Conservation (phyloP, 2,888 invertebrate genomes). For the Eupithecia centaureata region DNA sequence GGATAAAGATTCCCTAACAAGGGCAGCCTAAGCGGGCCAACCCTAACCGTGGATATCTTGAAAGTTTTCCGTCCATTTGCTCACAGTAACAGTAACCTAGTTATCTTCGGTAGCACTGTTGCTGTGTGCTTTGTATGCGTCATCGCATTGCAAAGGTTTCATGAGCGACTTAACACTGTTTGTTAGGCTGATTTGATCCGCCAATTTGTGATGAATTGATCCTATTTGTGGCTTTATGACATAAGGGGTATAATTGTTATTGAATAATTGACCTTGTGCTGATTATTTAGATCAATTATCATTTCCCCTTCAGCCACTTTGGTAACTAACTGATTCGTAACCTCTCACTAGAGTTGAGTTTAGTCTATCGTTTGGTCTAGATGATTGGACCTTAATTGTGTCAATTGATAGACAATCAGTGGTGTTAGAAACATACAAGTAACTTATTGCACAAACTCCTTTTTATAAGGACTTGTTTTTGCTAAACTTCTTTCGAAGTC, state of each 20-base stretch:
- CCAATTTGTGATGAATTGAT: not conserved
- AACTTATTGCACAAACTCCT: too few relatives aligned
- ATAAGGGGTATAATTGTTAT: not conserved
- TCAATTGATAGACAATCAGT: too few relatives aligned
- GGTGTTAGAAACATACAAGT: too few relatives aligned
- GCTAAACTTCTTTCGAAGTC: too few relatives aligned
- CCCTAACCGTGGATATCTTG: not conserved
- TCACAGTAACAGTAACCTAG: slow-evolving; percentile 14
- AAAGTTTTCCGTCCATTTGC: slow-evolving; percentile 2
- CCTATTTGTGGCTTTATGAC: not conserved
- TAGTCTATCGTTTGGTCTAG: too few relatives aligned
- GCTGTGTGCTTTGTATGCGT: slow-evolving; percentile 23
- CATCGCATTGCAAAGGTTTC: slow-evolving; percentile 21
- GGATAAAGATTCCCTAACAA: too few relatives aligned
- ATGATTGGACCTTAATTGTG: too few relatives aligned
- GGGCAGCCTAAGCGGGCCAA: not conserved
- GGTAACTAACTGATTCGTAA: too few relatives aligned
- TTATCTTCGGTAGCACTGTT: slow-evolving; percentile 19
- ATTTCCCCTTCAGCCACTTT: too few relatives aligned
- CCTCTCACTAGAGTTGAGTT: too few relatives aligned
- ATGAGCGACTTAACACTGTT: slow-evolving; percentile 22
- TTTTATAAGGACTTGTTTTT: too few relatives aligned
- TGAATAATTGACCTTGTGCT: not conserved
- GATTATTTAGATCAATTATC: not conserved
- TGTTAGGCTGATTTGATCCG: slow-evolving; percentile 12